phyloP scores from a whole-genome alignment of 2,888 invertebrate species.

The Lasius fuliginosus region DNA sequence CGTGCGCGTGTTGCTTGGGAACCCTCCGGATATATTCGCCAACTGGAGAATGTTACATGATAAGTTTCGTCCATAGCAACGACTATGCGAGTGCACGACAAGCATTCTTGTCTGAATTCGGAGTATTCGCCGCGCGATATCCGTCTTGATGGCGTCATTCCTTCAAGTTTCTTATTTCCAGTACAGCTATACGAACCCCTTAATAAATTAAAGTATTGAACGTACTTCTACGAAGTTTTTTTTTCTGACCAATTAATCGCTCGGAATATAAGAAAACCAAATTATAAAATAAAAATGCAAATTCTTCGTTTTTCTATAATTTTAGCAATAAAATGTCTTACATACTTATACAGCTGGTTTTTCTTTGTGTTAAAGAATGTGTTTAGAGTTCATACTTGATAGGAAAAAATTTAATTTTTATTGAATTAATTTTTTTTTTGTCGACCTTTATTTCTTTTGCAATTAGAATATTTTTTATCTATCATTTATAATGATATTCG shows the following conservation, averaged over 20 bases:
- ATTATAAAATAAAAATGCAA: not conserved
- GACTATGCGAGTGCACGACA: not conserved
- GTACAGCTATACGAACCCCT: not conserved
- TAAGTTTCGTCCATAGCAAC: constrained; percentile 19
- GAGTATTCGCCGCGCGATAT: not conserved
- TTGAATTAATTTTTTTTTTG: not conserved
- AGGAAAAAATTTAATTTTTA: not conserved
- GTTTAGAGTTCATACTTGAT: not conserved
- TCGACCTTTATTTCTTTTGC: not conserved
- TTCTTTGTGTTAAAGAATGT: not conserved
- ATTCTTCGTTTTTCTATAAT: not conserved
- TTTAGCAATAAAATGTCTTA: not conserved
- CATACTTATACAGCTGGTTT: not conserved
- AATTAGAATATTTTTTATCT: constrained; percentile 2
- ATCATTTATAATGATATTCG: not conserved
- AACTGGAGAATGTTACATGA: constrained; percentile 34
- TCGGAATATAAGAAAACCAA: not conserved
- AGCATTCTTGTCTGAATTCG: constrained; percentile 20
- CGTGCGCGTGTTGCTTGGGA: not conserved
- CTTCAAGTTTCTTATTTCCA: constrained; percentile 3
- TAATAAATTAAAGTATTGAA: not conserved
- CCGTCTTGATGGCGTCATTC: not conserved
- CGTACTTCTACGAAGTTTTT: not conserved
- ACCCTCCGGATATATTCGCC: constrained; percentile 34
- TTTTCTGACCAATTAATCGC: not conserved